Base-by-base conservation (phyloP, 37 sponge, comb jelly and placozoan species). In the Amphimedon queenslandica region DNA sequence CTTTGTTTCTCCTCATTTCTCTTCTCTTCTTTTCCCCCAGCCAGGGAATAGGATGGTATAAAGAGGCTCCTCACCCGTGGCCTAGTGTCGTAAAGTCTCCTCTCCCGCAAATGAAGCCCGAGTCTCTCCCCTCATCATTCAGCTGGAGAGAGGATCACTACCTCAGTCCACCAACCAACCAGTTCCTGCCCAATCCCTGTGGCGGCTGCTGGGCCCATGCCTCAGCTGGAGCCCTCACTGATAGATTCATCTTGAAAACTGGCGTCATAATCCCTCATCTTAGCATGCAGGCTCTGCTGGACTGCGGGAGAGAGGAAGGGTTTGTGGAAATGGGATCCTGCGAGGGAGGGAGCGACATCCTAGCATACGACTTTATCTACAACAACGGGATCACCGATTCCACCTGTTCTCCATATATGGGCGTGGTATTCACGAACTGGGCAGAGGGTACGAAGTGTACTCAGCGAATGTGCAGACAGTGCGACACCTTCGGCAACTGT, bases 121-220 rank as follows among this genome's bases (percentile, higher is more conserved):
- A 25, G 5, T 42, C 34, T 11, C 39, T 91, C 2, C 92, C 92
- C 1, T 70, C 58, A 30, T 20, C 42, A 29, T 91, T 82, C 55
- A 83, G 86, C 76, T 91, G 92, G 92, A 73, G 82, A 31, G 24
- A 32, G 20, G 70, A 77, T 6, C 83, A 84, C 71, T 82, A 67
- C 63, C 83, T 91, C 53, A 69, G 83, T 1, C 70, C 72, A 13
- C 77, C 66, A 0, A 81, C 86, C 25, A 91, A 82, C 64, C 92
- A 91, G 74, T 78, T 86, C 63, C 63, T 84, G 1, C 92, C 92
- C 39, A 72, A 72, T 0, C 87, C 92, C 0, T 91, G 92, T 61
- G 92, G 92, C 47, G 71, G 77, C 32, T 91, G 92, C 55, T 91
- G 92, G 92, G 92, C 92, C 11, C 87, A 82, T 61, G 92, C 83